Percentiles rank a stretch among this genome's conserved stretches.
Evolutionary conservation across 2,113 vertebrate genomes (phyloP).

Genomic region (Larimichthys polyactis): DNA sequence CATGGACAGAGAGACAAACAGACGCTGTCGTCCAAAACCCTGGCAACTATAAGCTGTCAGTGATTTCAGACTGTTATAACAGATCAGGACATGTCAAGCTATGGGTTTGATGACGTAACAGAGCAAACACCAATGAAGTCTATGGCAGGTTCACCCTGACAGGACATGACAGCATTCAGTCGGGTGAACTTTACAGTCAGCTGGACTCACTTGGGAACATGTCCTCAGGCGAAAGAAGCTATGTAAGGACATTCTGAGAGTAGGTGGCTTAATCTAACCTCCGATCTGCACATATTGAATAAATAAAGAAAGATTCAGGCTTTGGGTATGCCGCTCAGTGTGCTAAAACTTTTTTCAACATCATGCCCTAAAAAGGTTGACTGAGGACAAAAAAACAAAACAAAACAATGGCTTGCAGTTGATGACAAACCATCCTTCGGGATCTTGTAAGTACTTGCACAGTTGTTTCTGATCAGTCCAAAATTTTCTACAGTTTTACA

Average conservation of each 20-base stretch:
- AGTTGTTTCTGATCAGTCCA: slow-evolving; percentile 30
- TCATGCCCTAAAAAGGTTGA: slow-evolving; percentile 32
- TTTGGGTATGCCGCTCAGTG: slow-evolving; percentile 2
- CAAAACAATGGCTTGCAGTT: slow-evolving; percentile 19
- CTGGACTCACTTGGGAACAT: slow-evolving; percentile 54
- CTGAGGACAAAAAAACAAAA: slow-evolving; percentile 23
- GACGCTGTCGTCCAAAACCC: slow-evolving; percentile 19
- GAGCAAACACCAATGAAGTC: slow-evolving; percentile 23
- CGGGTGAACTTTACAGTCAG: slow-evolving; percentile 60
- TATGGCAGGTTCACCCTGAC: slow-evolving; percentile 47
- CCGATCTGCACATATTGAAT: slow-evolving; percentile 33
- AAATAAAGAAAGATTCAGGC: slow-evolving; percentile 32
- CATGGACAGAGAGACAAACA: slow-evolving; percentile 39
- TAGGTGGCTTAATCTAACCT: slow-evolving; percentile 23
- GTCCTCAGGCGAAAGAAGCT: slow-evolving; percentile 48
- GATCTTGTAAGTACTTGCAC: slow-evolving; percentile 1
- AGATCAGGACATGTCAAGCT: slow-evolving; percentile 18
- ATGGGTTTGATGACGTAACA: slow-evolving; percentile 37
- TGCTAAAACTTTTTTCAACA: slow-evolving; percentile 40
- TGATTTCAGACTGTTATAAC: slow-evolving; percentile 15
- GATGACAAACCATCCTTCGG: slow-evolving; percentile 24
- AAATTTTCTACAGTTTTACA: slow-evolving; percentile 24
- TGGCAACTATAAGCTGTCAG: slow-evolving; percentile 25
- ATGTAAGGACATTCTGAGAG: slow-evolving; percentile 33
- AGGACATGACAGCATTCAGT: slow-evolving; percentile 58